These are phyloP conservation scores for Dendrocincla fuliginosa DNA, from an alignment of 2,797 vertebrate species.

Conservation along the genomic window DNA sequence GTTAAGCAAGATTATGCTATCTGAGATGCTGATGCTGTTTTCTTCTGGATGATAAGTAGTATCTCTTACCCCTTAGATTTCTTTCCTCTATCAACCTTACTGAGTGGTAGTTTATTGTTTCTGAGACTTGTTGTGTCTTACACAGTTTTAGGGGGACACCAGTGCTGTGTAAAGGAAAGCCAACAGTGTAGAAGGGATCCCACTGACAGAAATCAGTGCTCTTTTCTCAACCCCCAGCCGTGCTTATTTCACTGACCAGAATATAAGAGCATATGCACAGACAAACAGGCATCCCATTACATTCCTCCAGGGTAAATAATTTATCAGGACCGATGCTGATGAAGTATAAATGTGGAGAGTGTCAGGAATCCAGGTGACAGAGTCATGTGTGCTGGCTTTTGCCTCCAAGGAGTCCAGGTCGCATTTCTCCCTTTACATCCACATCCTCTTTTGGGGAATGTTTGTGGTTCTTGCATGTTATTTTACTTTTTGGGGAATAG, in stretches of 20 bases:
- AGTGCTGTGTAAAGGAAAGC: background rate
- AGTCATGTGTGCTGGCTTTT: conserved; percentile 15
- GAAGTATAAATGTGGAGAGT: conserved; percentile 61
- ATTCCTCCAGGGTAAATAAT: conserved; percentile 65
- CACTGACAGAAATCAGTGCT: background rate
- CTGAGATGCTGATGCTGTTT: conserved; percentile 10
- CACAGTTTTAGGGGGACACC: background rate
- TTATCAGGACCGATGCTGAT: conserved; percentile 66
- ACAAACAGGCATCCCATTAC: conserved; percentile 39
- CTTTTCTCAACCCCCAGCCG: background rate
- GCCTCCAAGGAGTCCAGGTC: conserved; percentile 25
- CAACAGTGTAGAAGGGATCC: background rate
- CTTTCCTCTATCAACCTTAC: background rate
- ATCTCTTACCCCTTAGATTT: background rate
- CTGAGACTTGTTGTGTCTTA: conserved; percentile 43
- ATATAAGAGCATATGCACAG: conserved; percentile 30
- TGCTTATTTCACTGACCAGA: conserved; percentile 69
- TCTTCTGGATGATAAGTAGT: background rate
- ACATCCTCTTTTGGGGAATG: background rate
- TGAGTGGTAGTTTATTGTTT: conserved; percentile 22
- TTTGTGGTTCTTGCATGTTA: background rate
- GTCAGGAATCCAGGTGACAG: conserved; percentile 59
- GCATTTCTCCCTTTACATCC: conserved; percentile 26
- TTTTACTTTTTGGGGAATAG: background rate
- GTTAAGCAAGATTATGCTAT: conserved; percentile 9